A percentile compares a stretch with the other conserved stretches of the same genome.
These are phyloP conservation scores for Heliconius cydno DNA, from an alignment of 2,888 invertebrate genomes.

Conservation along the genomic window DNA sequence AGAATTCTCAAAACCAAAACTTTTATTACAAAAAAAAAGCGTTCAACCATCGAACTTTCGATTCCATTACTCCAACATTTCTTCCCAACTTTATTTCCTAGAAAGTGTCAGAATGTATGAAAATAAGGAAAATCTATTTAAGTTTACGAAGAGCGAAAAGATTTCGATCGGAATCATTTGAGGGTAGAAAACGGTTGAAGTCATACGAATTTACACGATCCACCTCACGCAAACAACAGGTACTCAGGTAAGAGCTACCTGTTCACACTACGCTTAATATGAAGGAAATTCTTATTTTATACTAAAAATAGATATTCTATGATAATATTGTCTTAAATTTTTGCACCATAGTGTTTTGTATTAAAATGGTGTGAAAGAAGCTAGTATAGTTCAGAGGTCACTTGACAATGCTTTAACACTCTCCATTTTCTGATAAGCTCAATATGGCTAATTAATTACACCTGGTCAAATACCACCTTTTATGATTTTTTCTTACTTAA, in stretches of 20 bases:
- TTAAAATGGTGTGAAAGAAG: too few species aligned
- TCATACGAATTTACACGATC: slow-evolving; percentile 44
- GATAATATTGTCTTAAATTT: not conserved
- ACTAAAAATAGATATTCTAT: slow-evolving; percentile 2
- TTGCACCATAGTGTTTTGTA: not conserved
- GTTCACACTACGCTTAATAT: slow-evolving; percentile 28
- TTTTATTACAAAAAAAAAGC: slow-evolving; percentile 22
- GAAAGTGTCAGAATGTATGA: slow-evolving; percentile 19
- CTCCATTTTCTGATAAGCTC: too few species aligned
- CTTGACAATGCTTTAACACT: too few species aligned
- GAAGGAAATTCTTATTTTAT: not conserved
- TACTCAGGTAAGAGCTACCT: slow-evolving; percentile 6
- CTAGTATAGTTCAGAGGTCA: too few species aligned
- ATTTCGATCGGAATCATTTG: slow-evolving; percentile 39
- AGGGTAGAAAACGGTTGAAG: slow-evolving; percentile 43
- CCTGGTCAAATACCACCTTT: too few species aligned
- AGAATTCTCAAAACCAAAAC: not conserved
- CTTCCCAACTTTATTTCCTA: slow-evolving; percentile 15
- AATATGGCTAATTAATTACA: too few species aligned
- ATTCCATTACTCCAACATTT: slow-evolving; percentile 18
- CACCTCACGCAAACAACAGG: slow-evolving; percentile 36
- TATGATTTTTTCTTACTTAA: too few species aligned
- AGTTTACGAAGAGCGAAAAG: slow-evolving; percentile 32
- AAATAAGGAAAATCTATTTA: slow-evolving; percentile 30
- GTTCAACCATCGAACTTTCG: slow-evolving; percentile 5